These are phyloP conservation scores for Ammospiza caudacuta DNA, from an alignment of 2,113 vertebrate genomes.

Conservation along the genomic window DNA sequence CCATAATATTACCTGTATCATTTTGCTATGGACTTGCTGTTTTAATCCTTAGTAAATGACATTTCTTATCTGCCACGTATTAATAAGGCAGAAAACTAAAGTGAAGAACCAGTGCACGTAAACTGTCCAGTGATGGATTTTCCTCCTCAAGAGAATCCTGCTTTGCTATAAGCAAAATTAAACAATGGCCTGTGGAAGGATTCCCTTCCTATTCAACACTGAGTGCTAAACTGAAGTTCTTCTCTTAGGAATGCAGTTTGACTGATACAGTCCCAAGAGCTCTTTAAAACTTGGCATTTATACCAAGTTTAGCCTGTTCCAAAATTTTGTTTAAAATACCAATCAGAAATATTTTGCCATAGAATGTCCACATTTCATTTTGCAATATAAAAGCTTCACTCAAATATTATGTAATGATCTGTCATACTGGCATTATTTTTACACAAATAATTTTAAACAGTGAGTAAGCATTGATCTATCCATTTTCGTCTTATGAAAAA, in stretches of 20 bases:
- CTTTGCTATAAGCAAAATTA: neutral
- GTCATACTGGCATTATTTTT: neutral
- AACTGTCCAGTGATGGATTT: neutral
- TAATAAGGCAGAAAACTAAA: conserved; percentile 59
- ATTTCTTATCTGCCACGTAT: conserved; percentile 18
- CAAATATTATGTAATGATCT: neutral
- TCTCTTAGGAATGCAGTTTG: neutral
- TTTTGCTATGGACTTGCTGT: neutral
- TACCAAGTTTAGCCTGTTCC: neutral
- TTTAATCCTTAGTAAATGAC: conserved; percentile 45
- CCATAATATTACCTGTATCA: neutral
- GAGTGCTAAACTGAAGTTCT: neutral
- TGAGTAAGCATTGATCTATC: neutral
- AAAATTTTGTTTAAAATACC: neutral
- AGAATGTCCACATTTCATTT: neutral
- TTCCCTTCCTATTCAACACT: fast-evolving
- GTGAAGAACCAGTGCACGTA: neutral
- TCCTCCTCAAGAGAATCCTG: neutral
- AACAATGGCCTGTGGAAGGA: neutral
- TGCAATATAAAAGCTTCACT: neutral
- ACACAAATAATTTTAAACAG: neutral
- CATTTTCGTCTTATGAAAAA: neutral
- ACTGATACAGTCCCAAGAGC: neutral
- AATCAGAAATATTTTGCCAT: neutral
- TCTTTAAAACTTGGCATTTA: neutral